Percentiles rank a stretch among this genome's conserved stretches.
phyloP scores from a whole-genome alignment of 2,113 vertebrate genomes.

The Oenanthe oenanthe region DNA sequence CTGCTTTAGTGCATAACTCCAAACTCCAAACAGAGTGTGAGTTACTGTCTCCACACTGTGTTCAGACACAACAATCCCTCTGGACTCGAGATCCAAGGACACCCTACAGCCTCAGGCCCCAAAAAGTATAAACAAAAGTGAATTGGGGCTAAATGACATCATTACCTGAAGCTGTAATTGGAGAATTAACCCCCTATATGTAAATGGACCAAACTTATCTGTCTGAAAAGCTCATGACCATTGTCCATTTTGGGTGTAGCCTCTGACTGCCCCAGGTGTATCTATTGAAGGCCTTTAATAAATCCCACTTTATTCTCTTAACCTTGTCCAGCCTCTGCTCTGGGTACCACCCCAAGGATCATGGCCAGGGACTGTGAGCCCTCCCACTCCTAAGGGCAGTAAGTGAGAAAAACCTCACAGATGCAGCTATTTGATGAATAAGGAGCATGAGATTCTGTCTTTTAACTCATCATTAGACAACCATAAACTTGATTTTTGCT shows the following conservation, averaged over 20 bases:
- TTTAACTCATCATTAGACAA: not conserved
- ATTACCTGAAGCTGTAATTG: not conserved
- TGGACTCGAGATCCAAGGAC: too few species aligned
- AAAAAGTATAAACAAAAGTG: too few species aligned
- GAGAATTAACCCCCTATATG: fast-evolving
- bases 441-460: not conserved
- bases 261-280: not conserved
- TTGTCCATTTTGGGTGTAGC: not conserved
- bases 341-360: fast-evolving
- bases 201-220: fast-evolving
- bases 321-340: fast-evolving
- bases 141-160: not conserved
- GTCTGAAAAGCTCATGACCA: not conserved
- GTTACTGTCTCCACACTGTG: too few species aligned
- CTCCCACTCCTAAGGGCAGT: not conserved
- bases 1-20: too few species aligned
- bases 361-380: not conserved
- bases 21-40: too few species aligned
- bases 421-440: fast-evolving
- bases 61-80: too few species aligned
- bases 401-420: not conserved
- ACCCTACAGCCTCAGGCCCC: too few species aligned
- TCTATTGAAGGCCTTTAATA: not conserved
- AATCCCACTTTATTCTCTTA: not conserved
- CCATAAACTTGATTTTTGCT: not conserved